These are phyloP conservation scores for Allygus modestus DNA, from an alignment of 2,888 invertebrate species.

Conservation along the genomic window DNA sequence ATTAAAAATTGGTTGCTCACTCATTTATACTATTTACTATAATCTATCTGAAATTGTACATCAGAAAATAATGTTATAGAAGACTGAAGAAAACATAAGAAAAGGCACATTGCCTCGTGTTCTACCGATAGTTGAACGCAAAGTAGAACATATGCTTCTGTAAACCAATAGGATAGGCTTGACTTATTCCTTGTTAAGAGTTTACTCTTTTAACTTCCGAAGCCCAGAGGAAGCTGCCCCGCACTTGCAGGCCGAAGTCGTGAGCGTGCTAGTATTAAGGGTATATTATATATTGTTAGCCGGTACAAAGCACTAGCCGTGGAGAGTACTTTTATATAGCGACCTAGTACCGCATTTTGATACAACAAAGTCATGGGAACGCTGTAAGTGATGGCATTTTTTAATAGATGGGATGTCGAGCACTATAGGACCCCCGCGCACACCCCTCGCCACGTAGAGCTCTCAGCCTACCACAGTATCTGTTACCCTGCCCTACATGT, in stretches of 20 bases:
- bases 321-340: constrained; percentile 57
- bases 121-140: no score
- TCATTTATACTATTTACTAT: no score
- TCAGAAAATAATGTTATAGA: no score
- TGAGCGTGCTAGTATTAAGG: constrained; percentile 49
- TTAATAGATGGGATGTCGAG: constrained; percentile 54
- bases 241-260: neutral
- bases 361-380: constrained; percentile 51
- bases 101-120: no score
- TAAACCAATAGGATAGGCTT: no score
- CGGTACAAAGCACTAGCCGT: constrained; percentile 53
- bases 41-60: no score
- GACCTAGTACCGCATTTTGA: constrained; percentile 59
- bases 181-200: no score
- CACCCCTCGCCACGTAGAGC: constrained; percentile 3
- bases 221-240: no score
- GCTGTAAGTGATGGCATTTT: constrained; percentile 43
- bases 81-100: no score
- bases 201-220: no score
- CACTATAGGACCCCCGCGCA: constrained; percentile 41
- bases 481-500: constrained; percentile 1
- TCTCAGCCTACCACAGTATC: neutral
- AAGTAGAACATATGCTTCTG: no score
- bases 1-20: no score
- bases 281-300: constrained; percentile 55